phyloP scores from a whole-genome alignment of 2,888 invertebrate genomes.

The Lepidochitona cinerea region DNA sequence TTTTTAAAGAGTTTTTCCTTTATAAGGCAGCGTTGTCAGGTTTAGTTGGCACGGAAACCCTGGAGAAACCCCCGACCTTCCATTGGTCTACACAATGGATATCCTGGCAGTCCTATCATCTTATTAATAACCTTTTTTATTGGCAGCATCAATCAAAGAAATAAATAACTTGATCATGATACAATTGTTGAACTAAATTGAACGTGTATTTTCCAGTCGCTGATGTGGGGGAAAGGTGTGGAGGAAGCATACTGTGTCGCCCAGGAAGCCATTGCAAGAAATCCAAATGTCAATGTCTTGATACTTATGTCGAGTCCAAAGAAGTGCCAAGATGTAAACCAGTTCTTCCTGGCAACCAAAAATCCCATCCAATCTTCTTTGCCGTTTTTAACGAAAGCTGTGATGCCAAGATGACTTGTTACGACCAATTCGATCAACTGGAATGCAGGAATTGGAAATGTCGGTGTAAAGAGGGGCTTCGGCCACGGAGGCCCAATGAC shows the following conservation, averaged over 20 bases:
- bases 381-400: neutral
- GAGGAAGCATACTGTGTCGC: neutral
- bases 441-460: neutral
- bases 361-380: neutral
- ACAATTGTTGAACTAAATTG: too few relatives aligned
- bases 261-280: neutral
- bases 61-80: too few relatives aligned
- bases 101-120: too few relatives aligned
- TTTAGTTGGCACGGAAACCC: too few relatives aligned
- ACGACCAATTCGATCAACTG: neutral
- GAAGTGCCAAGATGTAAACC: neutral
- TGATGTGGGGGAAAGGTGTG: neutral
- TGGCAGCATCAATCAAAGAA: too few relatives aligned
- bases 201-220: neutral
- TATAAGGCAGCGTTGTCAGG: too few relatives aligned
- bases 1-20: too few relatives aligned
- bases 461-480: neutral
- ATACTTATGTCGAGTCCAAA: neutral
- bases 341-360: neutral
- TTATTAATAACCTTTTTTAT: too few relatives aligned
- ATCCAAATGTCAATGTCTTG: neutral
- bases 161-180: too few relatives aligned
- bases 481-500: neutral
- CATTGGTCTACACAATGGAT: too few relatives aligned
- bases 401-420: neutral